phyloP scores from a whole-genome alignment of 2,113 vertebrate species.

The Camelus bactrianus region DNA sequence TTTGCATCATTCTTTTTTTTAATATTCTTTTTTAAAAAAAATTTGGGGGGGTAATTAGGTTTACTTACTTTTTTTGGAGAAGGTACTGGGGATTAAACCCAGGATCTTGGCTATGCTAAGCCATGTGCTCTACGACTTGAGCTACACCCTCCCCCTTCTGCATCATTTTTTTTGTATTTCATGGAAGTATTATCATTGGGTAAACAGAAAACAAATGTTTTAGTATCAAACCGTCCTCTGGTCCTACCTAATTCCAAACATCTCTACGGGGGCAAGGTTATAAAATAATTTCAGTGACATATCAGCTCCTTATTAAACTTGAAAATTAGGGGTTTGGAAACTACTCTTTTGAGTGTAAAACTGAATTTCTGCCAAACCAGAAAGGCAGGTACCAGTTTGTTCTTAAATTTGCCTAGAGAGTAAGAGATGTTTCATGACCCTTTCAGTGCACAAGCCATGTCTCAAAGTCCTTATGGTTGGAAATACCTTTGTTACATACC shows the following conservation, averaged over 20 bases:
- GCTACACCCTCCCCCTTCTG: neutral
- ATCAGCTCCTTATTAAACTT: neutral
- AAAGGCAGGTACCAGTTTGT: neutral
- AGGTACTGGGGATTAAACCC: too few species aligned
- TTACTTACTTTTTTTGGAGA: too few species aligned
- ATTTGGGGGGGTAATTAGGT: too few species aligned
- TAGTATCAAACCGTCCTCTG: neutral
- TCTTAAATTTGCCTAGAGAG: neutral
- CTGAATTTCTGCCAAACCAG: neutral
- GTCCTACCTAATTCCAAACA: constrained; percentile 33
- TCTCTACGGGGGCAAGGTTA: neutral
- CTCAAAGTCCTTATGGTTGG: neutral
- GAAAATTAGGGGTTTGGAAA: constrained; percentile 22
- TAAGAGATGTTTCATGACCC: neutral
- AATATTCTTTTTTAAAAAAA: too few species aligned
- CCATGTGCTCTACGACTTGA: too few species aligned
- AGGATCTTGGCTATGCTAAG: too few species aligned
- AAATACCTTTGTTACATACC: neutral
- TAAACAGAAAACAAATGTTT: constrained; percentile 45
- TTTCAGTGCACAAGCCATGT: neutral
- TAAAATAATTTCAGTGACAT: neutral
- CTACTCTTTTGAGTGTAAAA: neutral
- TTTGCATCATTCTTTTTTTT: neutral
- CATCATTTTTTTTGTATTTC: neutral
- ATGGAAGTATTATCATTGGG: neutral